These are phyloP conservation scores for Chelmon rostratus DNA, from an alignment of 2,797 vertebrate genomes.

Conservation along the genomic window DNA sequence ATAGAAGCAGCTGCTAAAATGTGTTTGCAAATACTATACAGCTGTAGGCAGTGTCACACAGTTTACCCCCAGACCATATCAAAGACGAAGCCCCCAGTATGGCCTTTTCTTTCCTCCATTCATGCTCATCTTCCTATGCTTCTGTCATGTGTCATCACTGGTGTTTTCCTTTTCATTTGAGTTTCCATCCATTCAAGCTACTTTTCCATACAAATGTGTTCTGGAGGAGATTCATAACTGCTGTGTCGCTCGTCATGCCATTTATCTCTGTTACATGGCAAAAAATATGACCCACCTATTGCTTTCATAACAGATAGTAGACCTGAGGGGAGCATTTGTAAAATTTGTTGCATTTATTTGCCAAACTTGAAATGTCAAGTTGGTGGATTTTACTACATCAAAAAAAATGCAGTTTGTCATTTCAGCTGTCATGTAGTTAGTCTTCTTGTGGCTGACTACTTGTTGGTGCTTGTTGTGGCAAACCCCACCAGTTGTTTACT, in stretches of 20 bases:
- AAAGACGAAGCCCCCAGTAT: constrained; percentile 20
- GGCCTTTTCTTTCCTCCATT: constrained; percentile 55
- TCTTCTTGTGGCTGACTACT: not conserved
- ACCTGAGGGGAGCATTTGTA: constrained; percentile 22
- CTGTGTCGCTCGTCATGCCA: constrained; percentile 46
- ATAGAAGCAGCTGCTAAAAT: constrained; percentile 4
- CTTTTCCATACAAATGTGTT: constrained; percentile 85
- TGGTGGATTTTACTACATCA: not conserved
- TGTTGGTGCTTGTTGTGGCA: constrained; percentile 11
- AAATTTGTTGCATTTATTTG: constrained; percentile 20
- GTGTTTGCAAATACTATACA: constrained; percentile 58
- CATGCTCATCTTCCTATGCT: constrained; percentile 58
- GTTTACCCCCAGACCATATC: constrained; percentile 1
- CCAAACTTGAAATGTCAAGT: constrained; percentile 20
- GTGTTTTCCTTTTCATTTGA: constrained; percentile 65
- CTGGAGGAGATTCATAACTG: constrained; percentile 58
- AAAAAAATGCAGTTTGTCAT: not conserved
- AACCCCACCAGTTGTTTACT: not conserved
- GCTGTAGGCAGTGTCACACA: constrained; percentile 2
- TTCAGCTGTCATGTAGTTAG: not conserved
- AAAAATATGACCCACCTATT: constrained; percentile 15
- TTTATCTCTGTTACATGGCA: constrained; percentile 60
- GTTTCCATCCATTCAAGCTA: constrained; percentile 69
- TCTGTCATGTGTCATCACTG: constrained; percentile 55
- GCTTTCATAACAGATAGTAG: constrained; percentile 31